Conservation (phyloP, 2,113 vertebrate species). For the Mesoclemmys tuberculata region DNA sequence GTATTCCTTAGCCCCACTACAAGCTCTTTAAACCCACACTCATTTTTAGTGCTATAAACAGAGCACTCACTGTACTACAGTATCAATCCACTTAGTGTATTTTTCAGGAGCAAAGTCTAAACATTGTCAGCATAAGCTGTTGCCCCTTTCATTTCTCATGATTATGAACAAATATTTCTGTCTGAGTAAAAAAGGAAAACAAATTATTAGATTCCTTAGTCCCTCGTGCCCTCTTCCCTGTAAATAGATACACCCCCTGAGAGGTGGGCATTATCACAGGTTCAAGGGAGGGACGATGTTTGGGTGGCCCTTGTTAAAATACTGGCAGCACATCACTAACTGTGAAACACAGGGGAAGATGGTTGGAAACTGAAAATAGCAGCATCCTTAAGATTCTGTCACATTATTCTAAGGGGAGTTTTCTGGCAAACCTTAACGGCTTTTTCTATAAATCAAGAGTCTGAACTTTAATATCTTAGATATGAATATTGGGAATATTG, state of each 20-base stretch:
- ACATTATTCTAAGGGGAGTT: not conserved
- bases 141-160: not conserved
- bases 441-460: constrained; percentile 44
- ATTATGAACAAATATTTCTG: not conserved
- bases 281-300: not conserved
- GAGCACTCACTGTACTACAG: not conserved
- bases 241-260: not conserved
- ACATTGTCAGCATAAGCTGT: not conserved
- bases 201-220: not conserved
- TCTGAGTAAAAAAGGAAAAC: not conserved
- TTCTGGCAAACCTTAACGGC: not conserved
- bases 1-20: not conserved
- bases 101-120: not conserved
- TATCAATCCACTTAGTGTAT: not conserved
- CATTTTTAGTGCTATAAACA: not conserved
- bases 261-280: not conserved
- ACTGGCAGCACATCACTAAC: not conserved
- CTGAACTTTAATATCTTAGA: constrained; percentile 53
- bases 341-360: not conserved
- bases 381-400: not conserved
- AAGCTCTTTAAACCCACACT: not conserved
- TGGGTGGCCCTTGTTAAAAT: not conserved
- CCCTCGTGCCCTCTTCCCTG: not conserved
- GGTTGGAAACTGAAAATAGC: not conserved
- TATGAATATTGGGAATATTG: constrained; percentile 54